A percentile compares a stretch with the other conserved stretches of the same genome.
Conservation (phyloP, 2,797 vertebrate genomes). For the Notoglanidium macrostoma region DNA sequence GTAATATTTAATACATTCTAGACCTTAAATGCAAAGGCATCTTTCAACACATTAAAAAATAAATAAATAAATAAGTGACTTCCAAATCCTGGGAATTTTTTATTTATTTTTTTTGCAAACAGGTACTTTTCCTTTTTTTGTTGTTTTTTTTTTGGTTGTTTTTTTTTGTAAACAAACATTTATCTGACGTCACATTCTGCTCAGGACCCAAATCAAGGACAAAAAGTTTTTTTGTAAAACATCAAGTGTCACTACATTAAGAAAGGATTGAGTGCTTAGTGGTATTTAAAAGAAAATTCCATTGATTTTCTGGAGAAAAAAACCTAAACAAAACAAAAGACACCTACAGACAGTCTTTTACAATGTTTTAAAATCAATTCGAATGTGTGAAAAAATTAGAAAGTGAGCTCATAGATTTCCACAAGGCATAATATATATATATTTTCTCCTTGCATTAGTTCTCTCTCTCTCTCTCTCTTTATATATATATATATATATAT, state of each 20-base stretch:
- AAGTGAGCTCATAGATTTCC: constrained; percentile 15
- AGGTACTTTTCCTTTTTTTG: background rate
- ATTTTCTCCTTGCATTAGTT: too few relatives aligned
- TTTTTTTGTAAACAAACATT: background rate
- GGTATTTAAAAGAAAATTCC: constrained; percentile 23
- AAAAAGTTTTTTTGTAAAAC: constrained; percentile 30
- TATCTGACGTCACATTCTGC: constrained; percentile 37
- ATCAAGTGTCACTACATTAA: constrained; percentile 37
- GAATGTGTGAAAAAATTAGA: background rate
- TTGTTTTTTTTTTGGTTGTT: background rate
- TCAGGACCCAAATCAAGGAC: constrained; percentile 36
- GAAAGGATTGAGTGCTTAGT: constrained; percentile 36
- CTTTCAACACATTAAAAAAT: constrained; percentile 39
- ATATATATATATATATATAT: too few relatives aligned
- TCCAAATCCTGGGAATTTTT: constrained; percentile 13
- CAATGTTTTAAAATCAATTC: constrained; percentile 14
- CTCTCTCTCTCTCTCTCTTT: too few relatives aligned
- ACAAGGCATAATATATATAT: background rate
- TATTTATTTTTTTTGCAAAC: background rate
- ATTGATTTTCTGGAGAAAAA: background rate
- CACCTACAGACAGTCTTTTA: background rate
- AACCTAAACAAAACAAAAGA: background rate
- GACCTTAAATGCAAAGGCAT: constrained; percentile 42
- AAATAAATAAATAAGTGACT: constrained; percentile 26
- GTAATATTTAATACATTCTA: constrained; percentile 50